Base-by-base conservation (phyloP, 2,888 invertebrate genomes). In the Serrognathus titanus region DNA sequence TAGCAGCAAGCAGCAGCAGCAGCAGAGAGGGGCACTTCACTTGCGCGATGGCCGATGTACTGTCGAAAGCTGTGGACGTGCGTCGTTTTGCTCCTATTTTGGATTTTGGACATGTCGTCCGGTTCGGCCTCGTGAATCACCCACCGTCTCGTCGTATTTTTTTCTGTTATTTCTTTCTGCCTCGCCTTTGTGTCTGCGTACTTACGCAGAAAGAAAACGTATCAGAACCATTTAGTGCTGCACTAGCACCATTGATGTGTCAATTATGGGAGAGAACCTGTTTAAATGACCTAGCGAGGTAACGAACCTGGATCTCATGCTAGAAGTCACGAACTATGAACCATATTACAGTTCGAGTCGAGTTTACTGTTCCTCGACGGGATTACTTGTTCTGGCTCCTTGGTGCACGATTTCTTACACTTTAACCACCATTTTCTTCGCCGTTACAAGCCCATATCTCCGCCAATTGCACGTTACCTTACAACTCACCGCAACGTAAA, bases 161-260 rank as follows among this genome's bases (percentile, higher is more conserved):
- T 13, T 35, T 35, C 37, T 9, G 37, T 37, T 38, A 35, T n/a
- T 48, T 35, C 12, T 48, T 48, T 31, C n/a, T 48, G 20, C 3
- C 13, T 31, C 16, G 39, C 35, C 11, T 51, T 51, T 38, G 40
- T 35, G 11, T 16, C 10, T 13, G 36, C 13, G 10, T 13, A 50
- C 7, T 52, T 46, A n/a, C 40, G 12, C 37, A 20, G 20, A 16
- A 20, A 47, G 20, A 47, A 36, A 47, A 13, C 20, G 35, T 46
- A 62, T 63, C 64, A 58, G 58, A 65, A 63, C 66, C 67, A 69
- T 69, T 71, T 71, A 71, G 68, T 66, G 69, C 66, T 66, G 61
- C 61, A 62, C 63, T 63, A 61, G 66, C 67, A 66, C 72, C 67
- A 71, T 70, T 72, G 71, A 73, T 72, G 70, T 72, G 73, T 72